phyloP scores from a whole-genome alignment of 1,140 invertebrate genomes.

The Drosophila saltans region DNA sequence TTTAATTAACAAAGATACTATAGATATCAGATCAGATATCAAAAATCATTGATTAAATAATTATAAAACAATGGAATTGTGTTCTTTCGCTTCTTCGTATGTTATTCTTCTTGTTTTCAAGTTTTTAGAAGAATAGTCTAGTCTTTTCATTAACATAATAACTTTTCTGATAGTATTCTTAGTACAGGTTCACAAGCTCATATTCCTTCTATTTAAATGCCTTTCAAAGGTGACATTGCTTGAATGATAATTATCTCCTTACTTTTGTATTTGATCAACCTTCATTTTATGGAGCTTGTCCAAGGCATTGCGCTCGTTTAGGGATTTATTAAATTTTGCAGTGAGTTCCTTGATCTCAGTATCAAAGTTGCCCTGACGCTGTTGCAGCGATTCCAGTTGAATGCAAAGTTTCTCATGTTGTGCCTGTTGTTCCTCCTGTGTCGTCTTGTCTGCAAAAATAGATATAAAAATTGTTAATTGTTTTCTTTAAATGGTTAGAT shows the following conservation, averaged over 20 bases:
- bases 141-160: too few species aligned
- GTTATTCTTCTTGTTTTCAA: too few species aligned
- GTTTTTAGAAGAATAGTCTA: too few species aligned
- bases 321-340: conserved; percentile 60
- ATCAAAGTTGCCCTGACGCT: conserved; percentile 60
- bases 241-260: not conserved
- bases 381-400: conserved; percentile 61
- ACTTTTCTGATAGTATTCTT: too few species aligned
- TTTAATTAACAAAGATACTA: too few species aligned
- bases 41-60: too few species aligned
- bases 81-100: too few species aligned
- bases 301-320: conserved; percentile 71
- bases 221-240: too few species aligned
- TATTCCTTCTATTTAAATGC: too few species aligned
- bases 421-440: conserved; percentile 64
- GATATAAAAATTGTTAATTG: not conserved
- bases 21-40: too few species aligned
- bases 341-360: conserved; percentile 66
- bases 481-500: not conserved
- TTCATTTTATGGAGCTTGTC: conserved; percentile 82
- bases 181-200: too few species aligned
- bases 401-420: conserved; percentile 67
- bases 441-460: conserved; percentile 63
- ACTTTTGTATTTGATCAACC: conserved; percentile 73
- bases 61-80: too few species aligned